Evolutionary conservation across 2,888 invertebrate species (phyloP), one percentile per base, ranked within the genome.

Genomic region (Hirudinaria manillensis): DNA sequence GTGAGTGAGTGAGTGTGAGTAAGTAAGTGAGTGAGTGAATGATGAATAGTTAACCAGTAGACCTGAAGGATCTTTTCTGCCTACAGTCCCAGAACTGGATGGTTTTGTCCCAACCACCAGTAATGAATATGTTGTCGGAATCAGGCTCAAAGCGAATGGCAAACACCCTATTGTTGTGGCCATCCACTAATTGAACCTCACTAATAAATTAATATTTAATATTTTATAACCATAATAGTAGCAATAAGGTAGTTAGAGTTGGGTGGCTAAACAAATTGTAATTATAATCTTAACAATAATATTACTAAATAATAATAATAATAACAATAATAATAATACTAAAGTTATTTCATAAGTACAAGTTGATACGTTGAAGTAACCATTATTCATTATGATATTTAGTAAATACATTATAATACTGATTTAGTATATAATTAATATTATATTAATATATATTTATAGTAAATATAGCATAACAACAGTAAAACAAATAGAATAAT

Each of bases 31-130:
- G 13, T 13, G 3, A 36, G 3, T 10, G 10, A 36, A 6, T 36
- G 10, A 6, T 36, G 36, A 6, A 6, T 36, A 10, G 10, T 6
- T 10, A 36, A 36, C 10, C 36, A 36, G 10, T 29, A 32, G 51
- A 71, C 71, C 71, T 51, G 27, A 51, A 29, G 13, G 71, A 45
- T 27, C 51, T 53, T n/a, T 71, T 7, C 19, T 24, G 24, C 38
- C 71, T 71, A 32, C 29, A 51, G 29, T 71, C 71, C 71, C 71
- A 71, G 19, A 71, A 53, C 71, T 51, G 38, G 29, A 71, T n/a
- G n/a, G 51, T 24, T 3, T 53, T 71, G 38, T 71, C 71, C 71
- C 71, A 71, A 3, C 71, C 71, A 4, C 71, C 71, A 24, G 71
- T 71, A 3, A 53, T 32, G 13, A 71, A 53, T 3, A 53, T 4